Evolutionary conservation across 2,113 vertebrate species (phyloP).

Genomic region (Notothenia rossii): DNA sequence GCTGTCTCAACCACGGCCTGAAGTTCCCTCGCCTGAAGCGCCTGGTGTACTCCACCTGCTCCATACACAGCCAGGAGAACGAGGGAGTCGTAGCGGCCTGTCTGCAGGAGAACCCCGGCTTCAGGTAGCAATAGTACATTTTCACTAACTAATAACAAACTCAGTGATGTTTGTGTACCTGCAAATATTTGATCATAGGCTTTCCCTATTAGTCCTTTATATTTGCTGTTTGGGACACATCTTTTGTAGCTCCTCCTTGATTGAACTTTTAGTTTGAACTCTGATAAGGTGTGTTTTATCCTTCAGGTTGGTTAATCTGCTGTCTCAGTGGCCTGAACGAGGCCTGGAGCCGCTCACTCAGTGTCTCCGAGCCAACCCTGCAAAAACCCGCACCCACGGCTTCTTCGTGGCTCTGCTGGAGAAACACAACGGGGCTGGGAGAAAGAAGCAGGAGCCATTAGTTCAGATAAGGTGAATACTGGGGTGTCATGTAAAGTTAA

Average conservation of each 20-base stretch:
- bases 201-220: background rate
- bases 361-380: slow-evolving; percentile 90
- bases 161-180: background rate
- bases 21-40: slow-evolving; percentile 88
- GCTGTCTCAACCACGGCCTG: slow-evolving; percentile 87
- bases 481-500: background rate
- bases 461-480: slow-evolving; percentile 53
- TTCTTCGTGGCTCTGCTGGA: slow-evolving; percentile 95
- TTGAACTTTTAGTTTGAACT: background rate
- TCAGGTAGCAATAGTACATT: slow-evolving; percentile 84
- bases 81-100: slow-evolving; percentile 88
- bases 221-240: no score
- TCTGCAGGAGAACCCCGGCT: slow-evolving; percentile 83
- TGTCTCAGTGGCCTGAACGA: slow-evolving; percentile 90
- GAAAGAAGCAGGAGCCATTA: background rate
- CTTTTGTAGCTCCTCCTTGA: no score
- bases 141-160: background rate
- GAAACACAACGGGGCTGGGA: slow-evolving; percentile 49
- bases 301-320: slow-evolving; percentile 84
- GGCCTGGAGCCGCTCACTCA: slow-evolving; percentile 84
- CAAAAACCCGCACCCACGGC: slow-evolving; percentile 88
- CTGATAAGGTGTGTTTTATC: background rate
- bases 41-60: slow-evolving; percentile 96
- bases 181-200: background rate
- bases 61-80: slow-evolving; percentile 91